phyloP scores from a whole-genome alignment of 1,140 invertebrate species.

The Aphidius ervi region DNA sequence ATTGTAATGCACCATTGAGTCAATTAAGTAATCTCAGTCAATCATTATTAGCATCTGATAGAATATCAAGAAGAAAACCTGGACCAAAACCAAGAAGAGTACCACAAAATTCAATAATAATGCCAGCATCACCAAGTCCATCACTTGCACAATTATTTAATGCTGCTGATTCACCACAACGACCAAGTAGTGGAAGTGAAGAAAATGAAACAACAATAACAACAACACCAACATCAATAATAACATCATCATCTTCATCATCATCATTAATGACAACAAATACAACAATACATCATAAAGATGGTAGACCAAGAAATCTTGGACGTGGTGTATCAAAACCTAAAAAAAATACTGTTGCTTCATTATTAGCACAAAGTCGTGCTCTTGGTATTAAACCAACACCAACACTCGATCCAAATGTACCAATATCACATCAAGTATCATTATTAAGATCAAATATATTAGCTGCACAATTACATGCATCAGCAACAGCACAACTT shows the following conservation, averaged over 20 bases:
- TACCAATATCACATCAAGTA: constrained; percentile 58
- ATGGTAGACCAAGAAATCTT: constrained; percentile 74
- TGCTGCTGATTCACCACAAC: constrained; percentile 57
- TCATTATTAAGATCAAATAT: constrained; percentile 60
- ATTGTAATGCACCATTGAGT: constrained; percentile 52
- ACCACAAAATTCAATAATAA: constrained; percentile 56
- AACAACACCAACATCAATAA: too few relatives aligned
- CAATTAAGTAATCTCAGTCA: constrained; percentile 57
- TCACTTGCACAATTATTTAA: constrained; percentile 57
- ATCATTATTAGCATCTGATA: constrained; percentile 50
- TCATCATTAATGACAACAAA: constrained; percentile 21
- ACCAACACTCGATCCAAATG: constrained; percentile 56
- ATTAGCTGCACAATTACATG: constrained; percentile 56
- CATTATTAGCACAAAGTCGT: constrained; percentile 75
- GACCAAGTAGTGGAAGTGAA: constrained; percentile 64
- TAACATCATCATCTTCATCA: too few relatives aligned
- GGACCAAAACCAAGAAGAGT: constrained; percentile 68
- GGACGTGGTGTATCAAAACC: constrained; percentile 81
- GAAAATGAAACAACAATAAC: constrained; percentile 57
- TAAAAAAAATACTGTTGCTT: constrained; percentile 88
- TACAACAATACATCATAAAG: constrained; percentile 53
- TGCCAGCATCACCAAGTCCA: constrained; percentile 53
- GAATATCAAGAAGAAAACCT: constrained; percentile 65
- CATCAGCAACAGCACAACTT: constrained; percentile 47
- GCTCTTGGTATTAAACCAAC: constrained; percentile 68